Evolutionary conservation across 2,797 vertebrate genomes (phyloP).

Genomic region (Smutsia gigantea): DNA sequence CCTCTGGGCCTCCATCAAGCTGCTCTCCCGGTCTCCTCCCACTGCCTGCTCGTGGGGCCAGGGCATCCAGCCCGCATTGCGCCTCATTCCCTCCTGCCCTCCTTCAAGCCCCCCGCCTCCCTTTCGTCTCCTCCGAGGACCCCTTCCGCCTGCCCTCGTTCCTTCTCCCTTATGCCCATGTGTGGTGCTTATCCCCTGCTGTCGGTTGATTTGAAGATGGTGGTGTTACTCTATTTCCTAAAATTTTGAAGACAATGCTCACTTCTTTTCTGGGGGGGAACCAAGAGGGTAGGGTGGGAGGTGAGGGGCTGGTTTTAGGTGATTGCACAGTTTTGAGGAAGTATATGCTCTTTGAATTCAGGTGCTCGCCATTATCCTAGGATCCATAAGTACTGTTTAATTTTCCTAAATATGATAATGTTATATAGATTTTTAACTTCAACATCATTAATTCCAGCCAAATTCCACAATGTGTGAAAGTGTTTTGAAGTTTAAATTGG

Average conservation of each 20-base stretch:
- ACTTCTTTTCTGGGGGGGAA: not conserved
- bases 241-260: not conserved
- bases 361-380: not conserved
- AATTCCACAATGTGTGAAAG: slow-evolving; percentile 24
- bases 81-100: not conserved
- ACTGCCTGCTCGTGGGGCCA: fast-evolving
- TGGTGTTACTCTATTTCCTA: not conserved
- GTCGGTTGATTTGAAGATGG: not conserved
- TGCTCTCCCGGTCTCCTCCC: fast-evolving
- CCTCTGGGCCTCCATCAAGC: not conserved
- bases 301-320: not conserved
- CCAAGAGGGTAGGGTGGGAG: not conserved
- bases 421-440: not conserved
- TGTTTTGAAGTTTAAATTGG: slow-evolving; percentile 29
- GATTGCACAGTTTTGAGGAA: not conserved
- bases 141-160: not conserved
- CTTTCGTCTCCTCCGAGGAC: not conserved
- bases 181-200: not conserved
- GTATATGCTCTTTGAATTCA: not conserved
- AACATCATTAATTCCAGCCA: not conserved
- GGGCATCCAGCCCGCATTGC: fast-evolving
- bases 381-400: not conserved
- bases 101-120: fast-evolving
- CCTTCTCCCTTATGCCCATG: not conserved
- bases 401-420: not conserved